Evolutionary conservation across 1,140 invertebrate genomes (phyloP), one percentile per base, ranked within the genome.

Genomic region (Drosophila seguyi): DNA sequence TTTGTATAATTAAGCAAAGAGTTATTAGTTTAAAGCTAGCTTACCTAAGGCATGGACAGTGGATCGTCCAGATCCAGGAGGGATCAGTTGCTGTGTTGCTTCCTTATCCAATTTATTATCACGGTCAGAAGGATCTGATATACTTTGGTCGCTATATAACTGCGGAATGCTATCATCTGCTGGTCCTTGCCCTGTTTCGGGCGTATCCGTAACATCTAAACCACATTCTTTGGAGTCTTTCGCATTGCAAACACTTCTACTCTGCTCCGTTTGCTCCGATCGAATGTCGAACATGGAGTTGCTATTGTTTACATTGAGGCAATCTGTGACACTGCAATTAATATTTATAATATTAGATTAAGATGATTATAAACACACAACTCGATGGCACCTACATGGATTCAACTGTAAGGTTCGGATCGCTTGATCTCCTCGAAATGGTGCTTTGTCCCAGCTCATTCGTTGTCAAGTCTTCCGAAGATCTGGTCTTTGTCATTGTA

Each of bases 371-470:
- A 27, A 10, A 22, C 1, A 10, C 1, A 10, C 22, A 47, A 2
- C 8, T 4, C 5, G 22, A 25, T 13, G 27, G 27, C 1, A 18
- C 27, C 93, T 80, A 94, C 94, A 93, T 93, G 42, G 94, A 87
- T 91, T 97, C 96, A 22, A 96, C 94, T 25, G 95, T 94, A 76
- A 98, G 94, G 92, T 95, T 97, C 18, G 97, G 97, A 93, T 98
- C 97, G 91, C 97, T 97, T 38, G 95, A 95, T 60, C 97, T 94
- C 52, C 97, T 93, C 65, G 95, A 95, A 27, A 95, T 93, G 62
- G 94, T 94, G 69, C 94, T 93, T 60, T 90, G 85, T 22, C 94
- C 94, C 62, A 95, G 95, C 71, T 95, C 95, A 55, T 95, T 95
- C 4, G 94, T 95, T 75, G 95, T 93, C 31, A 97, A 93, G 93